A percentile compares a stretch with the other conserved stretches of the same genome.
Conservation (phyloP, 37 sponge, comb jelly and placozoan species). For the Bolinopsis microptera region DNA sequence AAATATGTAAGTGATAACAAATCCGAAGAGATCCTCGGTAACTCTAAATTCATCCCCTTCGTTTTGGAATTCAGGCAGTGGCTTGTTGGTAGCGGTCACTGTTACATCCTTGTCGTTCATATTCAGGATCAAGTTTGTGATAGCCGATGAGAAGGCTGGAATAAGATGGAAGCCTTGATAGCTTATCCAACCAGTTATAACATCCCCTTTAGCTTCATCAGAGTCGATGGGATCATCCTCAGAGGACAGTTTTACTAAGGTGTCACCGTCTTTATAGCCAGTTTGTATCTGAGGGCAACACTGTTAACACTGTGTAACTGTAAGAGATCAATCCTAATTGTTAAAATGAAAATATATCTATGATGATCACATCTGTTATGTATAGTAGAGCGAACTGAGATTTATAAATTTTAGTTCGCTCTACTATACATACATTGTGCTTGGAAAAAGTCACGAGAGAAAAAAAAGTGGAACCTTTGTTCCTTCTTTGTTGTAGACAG, state of each 20-base stretch:
- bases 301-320: no score
- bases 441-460: no score
- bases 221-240: background rate
- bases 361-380: no score
- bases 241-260: background rate
- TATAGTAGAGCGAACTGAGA: no score
- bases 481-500: slow-evolving; percentile 18
- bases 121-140: slow-evolving; percentile 3
- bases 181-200: background rate
- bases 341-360: no score
- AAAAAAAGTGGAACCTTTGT: no score
- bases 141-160: background rate
- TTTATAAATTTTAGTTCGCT: no score
- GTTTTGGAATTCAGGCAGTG: background rate
- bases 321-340: no score
- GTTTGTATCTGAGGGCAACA: no score
- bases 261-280: no score
- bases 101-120: background rate
- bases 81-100: background rate
- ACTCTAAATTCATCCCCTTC: background rate
- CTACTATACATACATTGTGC: no score
- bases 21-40: background rate
- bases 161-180: background rate
- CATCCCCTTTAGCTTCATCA: background rate
- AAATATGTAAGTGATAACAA: background rate